phyloP scores from a whole-genome alignment of 2,888 invertebrate genomes.

The Euplexia lucipara region DNA sequence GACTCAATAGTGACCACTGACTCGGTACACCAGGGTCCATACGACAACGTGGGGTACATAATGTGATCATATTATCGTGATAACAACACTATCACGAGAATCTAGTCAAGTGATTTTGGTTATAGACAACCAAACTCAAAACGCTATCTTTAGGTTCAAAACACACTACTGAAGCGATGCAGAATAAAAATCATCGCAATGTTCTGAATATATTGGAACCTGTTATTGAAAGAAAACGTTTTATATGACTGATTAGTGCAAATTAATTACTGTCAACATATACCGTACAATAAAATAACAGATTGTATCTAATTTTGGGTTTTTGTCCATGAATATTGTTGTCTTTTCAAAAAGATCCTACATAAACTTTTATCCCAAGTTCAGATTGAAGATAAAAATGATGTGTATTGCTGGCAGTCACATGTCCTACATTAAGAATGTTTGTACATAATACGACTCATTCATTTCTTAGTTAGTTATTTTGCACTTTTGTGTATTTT shows the following conservation, averaged over 20 bases:
- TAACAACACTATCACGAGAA: conserved; percentile 51
- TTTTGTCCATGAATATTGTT: no score
- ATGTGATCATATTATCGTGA: conserved; percentile 66
- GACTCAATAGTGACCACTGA: conserved; percentile 72
- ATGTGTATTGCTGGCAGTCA: no score
- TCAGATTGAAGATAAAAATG: no score
- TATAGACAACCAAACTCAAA: conserved; percentile 35
- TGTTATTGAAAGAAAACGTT: background rate
- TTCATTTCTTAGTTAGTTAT: no score
- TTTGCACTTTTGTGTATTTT: conserved; percentile 16
- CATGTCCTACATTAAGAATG: no score
- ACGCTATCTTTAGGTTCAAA: conserved; percentile 37
- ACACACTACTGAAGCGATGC: conserved; percentile 25
- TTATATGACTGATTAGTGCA: background rate
- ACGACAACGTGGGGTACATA: conserved; percentile 76
- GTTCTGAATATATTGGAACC: background rate
- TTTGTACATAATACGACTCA: no score
- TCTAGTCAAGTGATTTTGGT: conserved; percentile 69
- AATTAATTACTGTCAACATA: no score
- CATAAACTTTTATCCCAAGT: no score
- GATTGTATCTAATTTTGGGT: no score
- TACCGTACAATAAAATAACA: no score
- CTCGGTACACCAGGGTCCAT: conserved; percentile 66
- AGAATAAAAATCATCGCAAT: conserved; percentile 1
- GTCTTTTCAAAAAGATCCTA: no score